Percentiles rank a stretch among this genome's conserved stretches.
These are phyloP conservation scores for Aethina tumida DNA, from an alignment of 1,140 invertebrate genomes.

Conservation along the genomic window DNA sequence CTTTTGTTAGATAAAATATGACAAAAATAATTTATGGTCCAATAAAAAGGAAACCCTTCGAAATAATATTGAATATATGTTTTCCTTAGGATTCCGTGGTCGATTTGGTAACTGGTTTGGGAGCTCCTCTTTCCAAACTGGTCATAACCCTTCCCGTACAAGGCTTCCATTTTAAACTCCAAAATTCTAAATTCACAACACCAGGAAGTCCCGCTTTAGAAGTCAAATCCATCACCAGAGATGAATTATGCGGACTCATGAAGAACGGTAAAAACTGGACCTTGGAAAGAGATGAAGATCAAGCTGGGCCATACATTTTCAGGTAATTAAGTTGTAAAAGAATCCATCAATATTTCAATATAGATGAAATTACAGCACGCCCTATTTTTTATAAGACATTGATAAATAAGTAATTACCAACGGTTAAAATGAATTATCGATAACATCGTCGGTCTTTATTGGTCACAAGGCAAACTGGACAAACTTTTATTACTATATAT, in stretches of 20 bases:
- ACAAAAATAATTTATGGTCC: too few relatives aligned
- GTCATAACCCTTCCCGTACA: constrained; percentile 59
- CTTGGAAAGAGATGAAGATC: constrained; percentile 66
- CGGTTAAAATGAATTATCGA: too few relatives aligned
- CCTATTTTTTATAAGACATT: too few relatives aligned
- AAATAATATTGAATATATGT: too few relatives aligned
- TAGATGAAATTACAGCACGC: too few relatives aligned
- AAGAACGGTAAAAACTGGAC: constrained; percentile 55
- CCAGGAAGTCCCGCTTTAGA: constrained; percentile 53
- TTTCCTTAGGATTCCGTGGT: constrained; percentile 59
- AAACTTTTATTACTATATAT: too few relatives aligned
- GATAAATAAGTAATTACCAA: too few relatives aligned
- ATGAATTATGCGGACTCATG: constrained; percentile 53
- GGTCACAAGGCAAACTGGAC: too few relatives aligned
- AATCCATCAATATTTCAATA: too few relatives aligned
- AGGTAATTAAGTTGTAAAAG: constrained; percentile 37
- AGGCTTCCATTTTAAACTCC: constrained; percentile 54
- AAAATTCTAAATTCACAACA: constrained; percentile 52
- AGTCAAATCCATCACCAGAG: constrained; percentile 40
- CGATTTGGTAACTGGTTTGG: constrained; percentile 60
- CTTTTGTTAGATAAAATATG: too few relatives aligned
- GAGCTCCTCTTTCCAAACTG: constrained; percentile 56
- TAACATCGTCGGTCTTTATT: too few relatives aligned
- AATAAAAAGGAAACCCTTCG: too few relatives aligned
- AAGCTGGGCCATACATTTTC: constrained; percentile 68